Percentiles rank a stretch among this genome's conserved stretches.
phyloP scores from a whole-genome alignment of 2,797 vertebrate species.

The Leptodactylus fallax region DNA sequence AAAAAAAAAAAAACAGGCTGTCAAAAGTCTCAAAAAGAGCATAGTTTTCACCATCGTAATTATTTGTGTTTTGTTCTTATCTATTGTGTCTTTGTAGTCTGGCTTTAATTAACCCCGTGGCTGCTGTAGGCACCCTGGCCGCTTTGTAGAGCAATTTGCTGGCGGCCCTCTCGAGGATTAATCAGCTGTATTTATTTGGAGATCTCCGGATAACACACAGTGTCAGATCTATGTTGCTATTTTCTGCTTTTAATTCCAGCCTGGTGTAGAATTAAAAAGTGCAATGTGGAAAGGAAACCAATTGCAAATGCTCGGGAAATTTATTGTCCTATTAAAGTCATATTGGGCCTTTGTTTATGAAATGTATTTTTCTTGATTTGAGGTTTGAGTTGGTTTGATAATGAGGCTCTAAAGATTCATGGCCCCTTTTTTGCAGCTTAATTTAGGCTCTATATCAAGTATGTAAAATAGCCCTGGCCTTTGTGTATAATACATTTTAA shows the following conservation, averaged over 20 bases:
- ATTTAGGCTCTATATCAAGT: slow-evolving; percentile 86
- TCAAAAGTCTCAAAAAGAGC: slow-evolving; percentile 34
- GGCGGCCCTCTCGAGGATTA: slow-evolving; percentile 61
- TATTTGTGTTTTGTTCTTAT: slow-evolving; percentile 62
- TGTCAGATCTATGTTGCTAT: slow-evolving; percentile 58
- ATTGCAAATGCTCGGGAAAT: slow-evolving; percentile 78
- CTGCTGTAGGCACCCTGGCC: slow-evolving; percentile 57
- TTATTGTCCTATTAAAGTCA: slow-evolving; percentile 85
- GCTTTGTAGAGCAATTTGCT: slow-evolving; percentile 60
- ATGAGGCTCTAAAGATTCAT: slow-evolving; percentile 83
- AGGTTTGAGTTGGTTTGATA: slow-evolving; percentile 81
- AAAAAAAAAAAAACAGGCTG: background rate
- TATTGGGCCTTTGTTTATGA: slow-evolving; percentile 84
- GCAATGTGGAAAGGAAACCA: slow-evolving; percentile 78
- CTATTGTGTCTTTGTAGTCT: slow-evolving; percentile 56
- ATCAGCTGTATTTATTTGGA: slow-evolving; percentile 53
- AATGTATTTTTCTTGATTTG: slow-evolving; percentile 83
- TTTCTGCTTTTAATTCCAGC: slow-evolving; percentile 69
- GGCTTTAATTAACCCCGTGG: slow-evolving; percentile 64
- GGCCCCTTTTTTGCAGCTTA: slow-evolving; percentile 79
- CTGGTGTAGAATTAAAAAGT: slow-evolving; percentile 72
- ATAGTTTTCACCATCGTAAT: slow-evolving; percentile 21
- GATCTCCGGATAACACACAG: slow-evolving; percentile 56
- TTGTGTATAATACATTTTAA: slow-evolving; percentile 76
- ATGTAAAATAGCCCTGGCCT: slow-evolving; percentile 81